Evolutionary conservation across 2,113 vertebrate genomes (phyloP), one percentile per base, ranked within the genome.

Genomic region (Phoxinus phoxinus): DNA sequence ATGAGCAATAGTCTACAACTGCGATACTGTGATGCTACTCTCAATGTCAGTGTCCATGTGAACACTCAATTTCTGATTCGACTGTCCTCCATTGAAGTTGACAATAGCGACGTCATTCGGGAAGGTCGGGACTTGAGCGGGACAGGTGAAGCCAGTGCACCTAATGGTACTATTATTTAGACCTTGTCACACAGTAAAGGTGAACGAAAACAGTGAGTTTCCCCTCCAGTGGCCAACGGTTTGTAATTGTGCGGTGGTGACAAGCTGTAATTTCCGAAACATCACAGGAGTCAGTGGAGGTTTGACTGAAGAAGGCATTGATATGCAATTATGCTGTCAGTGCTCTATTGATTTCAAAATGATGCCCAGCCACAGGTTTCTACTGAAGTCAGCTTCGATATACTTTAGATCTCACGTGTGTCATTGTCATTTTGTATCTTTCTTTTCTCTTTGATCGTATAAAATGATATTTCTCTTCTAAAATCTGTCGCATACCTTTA

Each of bases 1-100:
- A 81, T 35, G 88, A 94, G 93, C 93, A 94, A 95, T 95, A 95
- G 90, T 89, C 59, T 86, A 92, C 87, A 91, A 93, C 93, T 94
- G 90, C 90, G 86, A 95, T 92, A 95, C 94, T 94, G 93, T 94
- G 93, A 95, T 90, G 87, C 80, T 75, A 73, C 84, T 82, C 87
- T 87, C 89, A 89, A 87, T 92, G 92, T 92, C 88, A 79, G 89
- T 85, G 8, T 87, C 71, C 59, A 15, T 80, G 32, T 79, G 27
- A 79, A 41, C 76, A 17, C 76, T 15, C 48, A 15, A 48, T 63
- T 32, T 82, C 32, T 75, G 61, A 67, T 67, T 78, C 51, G 63
- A 23, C 6, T 51, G 23, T 51, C 44, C 69, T 63, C 44, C 30
- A 27, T 67, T 58, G 9, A 53, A 35, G 37, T 23, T 27, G 59